Base-by-base conservation (phyloP, 2,797 vertebrate species). In the Botia kubotai region DNA sequence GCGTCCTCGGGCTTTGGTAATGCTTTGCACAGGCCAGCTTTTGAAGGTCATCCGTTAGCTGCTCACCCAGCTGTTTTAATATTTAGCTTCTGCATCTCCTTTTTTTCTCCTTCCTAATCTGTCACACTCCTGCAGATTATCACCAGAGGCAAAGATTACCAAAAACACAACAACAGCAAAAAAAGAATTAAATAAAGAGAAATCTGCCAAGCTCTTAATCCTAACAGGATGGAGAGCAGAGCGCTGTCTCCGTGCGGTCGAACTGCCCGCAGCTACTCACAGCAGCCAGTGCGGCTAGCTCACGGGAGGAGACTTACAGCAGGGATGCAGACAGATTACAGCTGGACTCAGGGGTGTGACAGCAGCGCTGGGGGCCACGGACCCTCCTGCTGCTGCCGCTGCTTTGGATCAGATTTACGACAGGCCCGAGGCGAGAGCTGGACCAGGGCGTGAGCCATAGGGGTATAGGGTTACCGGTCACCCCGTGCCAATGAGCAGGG, bases 21-120 rank as follows among this genome's bases (percentile, higher is more conserved):
- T 95, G 93, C 83, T 89, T 94, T 93, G 87, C 80, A 82, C 92
- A 94, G 93, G 90, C 90, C 70, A 75, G 83, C 88, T 87, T 90
- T 90, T 83, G 92, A 94, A 92, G 93, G 94, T 92, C 90, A 87
- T 84, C 75, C 77, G 86, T 89, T 87, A 89, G 91, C 92, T 91
- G 90, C 86, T 84, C 80, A 85, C 86, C 90, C 93, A 94, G 93
- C 92, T 94, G 93, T 90, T 94, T 94, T 93, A 91, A 91, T 89
- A 92, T 93, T 94, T 89, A 93, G 90, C 87, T 93, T 90, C 77
- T 53, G 78, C 87, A 76, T 87, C 75, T 83, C 73, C 67, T 80
- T 66, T 36, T 67, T 78, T 46, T 70, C 43, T 58, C 77, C 36
- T 69, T 65, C 58, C 72, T 85, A 85, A 87, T 89, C 89, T 90